phyloP scores from a whole-genome alignment of 2,797 vertebrate species.

The Oreortyx pictus region DNA sequence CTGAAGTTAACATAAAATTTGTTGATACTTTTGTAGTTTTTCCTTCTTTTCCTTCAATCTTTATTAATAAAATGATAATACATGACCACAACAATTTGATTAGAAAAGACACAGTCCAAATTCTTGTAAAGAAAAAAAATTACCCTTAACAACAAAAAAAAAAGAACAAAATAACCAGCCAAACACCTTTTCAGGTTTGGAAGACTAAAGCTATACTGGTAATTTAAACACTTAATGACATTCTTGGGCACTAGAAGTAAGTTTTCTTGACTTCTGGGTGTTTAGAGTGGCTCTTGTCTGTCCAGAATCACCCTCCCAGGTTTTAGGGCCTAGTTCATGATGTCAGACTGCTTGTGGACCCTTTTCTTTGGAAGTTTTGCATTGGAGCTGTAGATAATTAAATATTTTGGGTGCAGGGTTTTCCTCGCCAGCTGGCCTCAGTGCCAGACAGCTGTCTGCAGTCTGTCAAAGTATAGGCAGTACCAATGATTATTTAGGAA shows the following conservation, averaged over 20 bases:
- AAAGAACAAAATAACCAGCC: neutral
- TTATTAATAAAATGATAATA: neutral
- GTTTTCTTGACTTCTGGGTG: neutral
- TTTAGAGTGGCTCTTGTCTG: neutral
- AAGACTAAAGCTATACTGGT: neutral
- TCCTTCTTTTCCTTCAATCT: rapidly evolving
- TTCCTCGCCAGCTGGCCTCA: neutral
- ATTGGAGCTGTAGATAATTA: neutral
- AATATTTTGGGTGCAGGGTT: neutral
- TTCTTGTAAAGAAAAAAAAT: neutral
- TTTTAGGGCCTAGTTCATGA: neutral
- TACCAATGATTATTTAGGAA: neutral
- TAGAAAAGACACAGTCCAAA: neutral
- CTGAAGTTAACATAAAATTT: rapidly evolving
- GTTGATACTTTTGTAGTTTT: neutral
- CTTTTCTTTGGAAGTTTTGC: neutral
- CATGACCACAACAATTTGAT: neutral
- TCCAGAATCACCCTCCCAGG: neutral
- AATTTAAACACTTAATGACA: neutral
- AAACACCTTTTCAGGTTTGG: neutral
- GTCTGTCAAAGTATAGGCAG: neutral
- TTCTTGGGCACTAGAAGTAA: neutral
- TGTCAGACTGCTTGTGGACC: neutral
- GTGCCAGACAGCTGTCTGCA: neutral
- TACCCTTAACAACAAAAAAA: neutral